Base-by-base conservation (phyloP, 2,113 vertebrate genomes). In the Candoia aspera region DNA sequence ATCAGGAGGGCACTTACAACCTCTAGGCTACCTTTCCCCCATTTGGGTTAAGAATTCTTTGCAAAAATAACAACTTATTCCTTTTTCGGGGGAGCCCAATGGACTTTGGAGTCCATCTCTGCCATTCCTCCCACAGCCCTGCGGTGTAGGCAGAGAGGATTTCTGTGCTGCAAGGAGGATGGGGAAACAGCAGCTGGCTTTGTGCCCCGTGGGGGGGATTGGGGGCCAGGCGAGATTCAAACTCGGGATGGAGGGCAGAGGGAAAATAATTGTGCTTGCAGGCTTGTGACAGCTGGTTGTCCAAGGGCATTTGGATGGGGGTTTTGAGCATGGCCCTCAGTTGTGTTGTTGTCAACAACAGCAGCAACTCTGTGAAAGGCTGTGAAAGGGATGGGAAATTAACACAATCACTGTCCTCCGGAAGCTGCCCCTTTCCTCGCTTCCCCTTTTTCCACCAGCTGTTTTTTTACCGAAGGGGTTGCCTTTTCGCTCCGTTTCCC, bases 1-100 rank as follows among this genome's bases (percentile, higher is more conserved):
- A 9, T 3, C 9, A n/a, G 8, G 17, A 4, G 10, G 23, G 8
- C 49, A 6, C 23, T 26, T 19, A 1, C 19, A 11, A 6, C 1
- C 9, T 84, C 23, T 85, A 85, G 21, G 42, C 19, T 2, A 1
- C 21, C 0, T 24, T 49, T 21, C 42, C 9, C 12, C 26, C 83
- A 6, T 53, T 85, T 49, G 49, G 49, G 49, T 0, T 49, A 49
- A 49, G 49, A 49, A 8, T 49, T 49, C 49, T 49, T 49, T 5
- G 2, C n/a, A 3, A 29, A 4, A 37, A 42, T 33, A 19, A 8
- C 49, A 4, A n/a, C 33, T 83, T 29, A 42, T 42, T 11, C 4
- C 11, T 15, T 13, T 83, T 84, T 42, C 19, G 4, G 17, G 17
- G 29, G 33, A 19, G 42, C 6, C 73, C n/a, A 12, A 33, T 42